Evolutionary conservation across 2,113 vertebrate genomes (phyloP).

Genomic region (Lontra canadensis): DNA sequence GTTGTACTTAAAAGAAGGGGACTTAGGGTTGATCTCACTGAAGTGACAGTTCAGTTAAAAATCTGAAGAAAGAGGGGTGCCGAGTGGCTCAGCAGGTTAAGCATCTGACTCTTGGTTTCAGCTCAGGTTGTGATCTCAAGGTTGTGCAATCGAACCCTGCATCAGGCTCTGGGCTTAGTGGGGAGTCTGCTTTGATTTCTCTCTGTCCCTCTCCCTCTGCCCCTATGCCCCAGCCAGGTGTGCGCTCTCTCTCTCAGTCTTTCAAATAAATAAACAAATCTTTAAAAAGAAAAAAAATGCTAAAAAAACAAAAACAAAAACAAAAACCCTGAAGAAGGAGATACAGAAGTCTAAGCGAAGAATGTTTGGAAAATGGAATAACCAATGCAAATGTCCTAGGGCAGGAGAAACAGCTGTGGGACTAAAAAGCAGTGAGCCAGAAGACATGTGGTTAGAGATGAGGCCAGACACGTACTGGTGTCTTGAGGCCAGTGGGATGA

Average conservation of each 20-base stretch:
- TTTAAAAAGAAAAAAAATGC: neutral
- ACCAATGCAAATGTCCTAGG: neutral
- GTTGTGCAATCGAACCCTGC: neutral
- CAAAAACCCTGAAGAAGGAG: neutral
- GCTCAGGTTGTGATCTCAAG: neutral
- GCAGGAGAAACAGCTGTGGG: neutral
- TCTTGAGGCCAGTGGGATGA: neutral
- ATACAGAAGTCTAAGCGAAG: neutral
- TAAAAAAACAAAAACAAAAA: neutral
- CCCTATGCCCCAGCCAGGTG: neutral
- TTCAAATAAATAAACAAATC: neutral
- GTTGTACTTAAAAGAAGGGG: neutral
- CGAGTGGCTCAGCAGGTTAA: neutral
- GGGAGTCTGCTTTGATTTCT: neutral
- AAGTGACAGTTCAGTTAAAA: neutral
- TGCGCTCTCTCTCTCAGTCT: neutral
- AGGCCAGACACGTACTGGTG: accelerated
- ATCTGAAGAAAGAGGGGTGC: neutral
- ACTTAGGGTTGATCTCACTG: neutral
- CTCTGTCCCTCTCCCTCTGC: neutral
- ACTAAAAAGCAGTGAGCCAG: neutral
- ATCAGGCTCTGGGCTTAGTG: neutral
- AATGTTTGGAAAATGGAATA: neutral
- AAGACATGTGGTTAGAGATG: neutral
- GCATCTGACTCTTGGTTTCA: neutral